Evolutionary conservation across 2,113 vertebrate genomes (phyloP).

Genomic region (Ailuropoda melanoleuca): DNA sequence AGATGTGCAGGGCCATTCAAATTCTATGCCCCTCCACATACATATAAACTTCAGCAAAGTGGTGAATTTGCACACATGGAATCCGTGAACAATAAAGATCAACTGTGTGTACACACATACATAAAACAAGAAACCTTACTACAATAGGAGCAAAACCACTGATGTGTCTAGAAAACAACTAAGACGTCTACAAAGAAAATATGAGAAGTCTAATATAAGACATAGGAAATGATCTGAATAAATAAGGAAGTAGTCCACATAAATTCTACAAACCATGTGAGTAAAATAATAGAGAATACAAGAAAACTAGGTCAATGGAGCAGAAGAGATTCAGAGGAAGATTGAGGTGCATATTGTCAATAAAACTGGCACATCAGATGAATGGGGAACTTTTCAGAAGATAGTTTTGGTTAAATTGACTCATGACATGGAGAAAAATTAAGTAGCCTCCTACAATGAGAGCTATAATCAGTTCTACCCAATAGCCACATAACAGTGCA

Average conservation of each 20-base stretch:
- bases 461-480: not conserved
- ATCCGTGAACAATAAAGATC: not conserved
- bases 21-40: not conserved
- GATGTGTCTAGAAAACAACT: not conserved
- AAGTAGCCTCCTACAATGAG: not conserved
- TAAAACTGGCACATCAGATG: not conserved
- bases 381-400: not conserved
- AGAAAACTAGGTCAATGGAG: not conserved
- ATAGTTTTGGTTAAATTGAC: not conserved
- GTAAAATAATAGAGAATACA: no score
- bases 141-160: not conserved
- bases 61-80: not conserved
- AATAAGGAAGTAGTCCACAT: not conserved
- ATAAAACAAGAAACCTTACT: not conserved
- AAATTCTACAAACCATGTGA: not conserved
- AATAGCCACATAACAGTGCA: not conserved
- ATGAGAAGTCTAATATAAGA: not conserved
- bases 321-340: not conserved
- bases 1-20: not conserved
- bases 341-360: no score
- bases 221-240: not conserved
- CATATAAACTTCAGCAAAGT: not conserved
- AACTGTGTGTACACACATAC: not conserved
- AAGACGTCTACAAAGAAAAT: not conserved
- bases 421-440: not conserved